Base-by-base conservation (phyloP, 2,888 invertebrate species). In the Glaucopsyche alexis region DNA sequence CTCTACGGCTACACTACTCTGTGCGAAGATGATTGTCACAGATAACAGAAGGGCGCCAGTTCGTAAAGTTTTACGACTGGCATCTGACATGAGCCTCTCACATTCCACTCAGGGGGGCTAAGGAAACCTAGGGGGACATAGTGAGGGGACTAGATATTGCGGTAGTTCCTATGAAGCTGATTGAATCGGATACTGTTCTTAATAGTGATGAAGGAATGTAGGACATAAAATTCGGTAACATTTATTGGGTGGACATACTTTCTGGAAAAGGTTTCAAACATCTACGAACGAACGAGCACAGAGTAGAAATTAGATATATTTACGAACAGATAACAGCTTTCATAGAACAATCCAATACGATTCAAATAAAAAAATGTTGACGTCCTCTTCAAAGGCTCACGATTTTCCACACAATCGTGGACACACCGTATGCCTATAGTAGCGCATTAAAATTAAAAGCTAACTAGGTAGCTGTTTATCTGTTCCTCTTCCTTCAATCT, bases 41-140 rank as follows among this genome's bases (percentile, higher is more conserved):
- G 90, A 91, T 92, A 91, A 84, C 82, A 81, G 79, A 76, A 82
- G 90, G 90, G 89, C 89, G 88, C 81, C 83, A 90, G 90, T 91
- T 89, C 91, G 89, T 91, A 91, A 92, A 92, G 83, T 91, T 91
- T 92, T 92, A 92, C 89, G 91, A 91, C 76, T 80, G 79, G 82
- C 87, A 86, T 89, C 89, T 89, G 87, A 87, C 87, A 86, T 86
- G 86, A 84, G 81, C 79, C 80, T 79, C 78, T 79, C 78, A 78
- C 80, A 81, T 78, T 78, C 78, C 78, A 77, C 79, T 79, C 77
- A 72, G 71, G 77, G 79, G 79, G 78, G 73, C 74, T 76, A 73
- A 75, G 75, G 71, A 76, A 75, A 74, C 7, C 29, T 29, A 29
- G 29, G 29, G 29, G 29, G 29, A 29, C 29, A 1, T 29, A 2